Evolutionary conservation across 2,888 invertebrate species (phyloP), one percentile per base, ranked within the genome.

Genomic region (Pterostichus madidus): DNA sequence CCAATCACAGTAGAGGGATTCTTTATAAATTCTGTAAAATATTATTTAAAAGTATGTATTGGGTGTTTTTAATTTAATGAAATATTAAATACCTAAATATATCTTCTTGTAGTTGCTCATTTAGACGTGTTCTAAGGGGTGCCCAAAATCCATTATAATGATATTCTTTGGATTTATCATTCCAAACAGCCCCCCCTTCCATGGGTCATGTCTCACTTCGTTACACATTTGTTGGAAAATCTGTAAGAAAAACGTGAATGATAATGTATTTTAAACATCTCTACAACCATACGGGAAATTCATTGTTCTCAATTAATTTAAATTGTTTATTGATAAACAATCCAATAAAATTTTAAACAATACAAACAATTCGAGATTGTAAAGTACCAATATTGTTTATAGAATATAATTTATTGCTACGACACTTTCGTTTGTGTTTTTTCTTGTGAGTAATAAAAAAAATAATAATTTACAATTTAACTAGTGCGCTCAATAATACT

Each of bases 1-100:
- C 88, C 93, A 89, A 89, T 93, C 93, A 86, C 91, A 91, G 89
- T 92, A 92, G 86, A 93, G 90, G 86, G 92, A 92, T 88, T 93
- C 92, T 87, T 91, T 91, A 90, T 92, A 92, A 88, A 93, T 92
- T 91, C 93, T 93, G 91, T 83, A 91, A 84, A 49, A 53, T 31
- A 31, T 35, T 2, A 64, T 10, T 35, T 17, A 2, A 31, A 64
- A 44, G 8, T 68, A 71, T 44, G 8, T 71, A 15, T 46, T 44
- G 17, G 15, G 24, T 24, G 24, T 24, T 76, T 53, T 76, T 56
- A 17, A 39, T 56, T 52, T 32, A 0, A n/a, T 31, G 13, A 52
- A 10, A 46, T 31, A 56, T n/a, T 46, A 11, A 35, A 15, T 17
- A 81, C 81, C 81, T 81, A 35, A 59, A 17, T 46, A 81, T 46